These are phyloP conservation scores for Lepisosteus osseus DNA, from an alignment of 2,113 vertebrate species.

Conservation along the genomic window DNA sequence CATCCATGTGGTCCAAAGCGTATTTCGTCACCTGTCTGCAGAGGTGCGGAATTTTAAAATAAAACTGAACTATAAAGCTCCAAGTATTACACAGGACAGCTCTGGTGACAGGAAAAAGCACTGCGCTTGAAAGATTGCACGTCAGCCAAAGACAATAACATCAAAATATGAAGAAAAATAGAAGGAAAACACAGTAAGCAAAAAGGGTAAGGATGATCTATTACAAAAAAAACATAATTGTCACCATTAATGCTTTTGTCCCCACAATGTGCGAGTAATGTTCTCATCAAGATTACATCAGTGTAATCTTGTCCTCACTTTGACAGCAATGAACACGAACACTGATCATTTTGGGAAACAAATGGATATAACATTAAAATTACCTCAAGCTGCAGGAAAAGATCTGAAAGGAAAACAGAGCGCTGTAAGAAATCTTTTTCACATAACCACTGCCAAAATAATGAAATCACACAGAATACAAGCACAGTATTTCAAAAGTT, in stretches of 20 bases:
- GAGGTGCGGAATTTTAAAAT: neutral
- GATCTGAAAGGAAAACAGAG: constrained; percentile 70
- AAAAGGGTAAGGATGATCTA: no score
- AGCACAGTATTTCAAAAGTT: neutral
- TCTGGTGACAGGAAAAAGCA: neutral
- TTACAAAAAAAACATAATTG: no score
- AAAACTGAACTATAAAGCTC: neutral
- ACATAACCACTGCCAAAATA: neutral
- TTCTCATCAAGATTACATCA: no score
- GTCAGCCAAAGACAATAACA: neutral
- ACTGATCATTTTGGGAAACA: neutral
- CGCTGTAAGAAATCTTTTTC: constrained; percentile 15
- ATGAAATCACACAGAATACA: neutral
- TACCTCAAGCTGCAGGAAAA: constrained; percentile 96
- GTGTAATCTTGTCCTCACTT: no score
- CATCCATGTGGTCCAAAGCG: neutral
- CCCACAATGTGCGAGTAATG: no score
- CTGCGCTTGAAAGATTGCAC: neutral
- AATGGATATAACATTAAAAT: constrained; percentile 34
- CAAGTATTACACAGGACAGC: neutral
- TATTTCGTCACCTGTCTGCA: neutral
- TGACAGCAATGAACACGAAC: neutral
- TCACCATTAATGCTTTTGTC: no score
- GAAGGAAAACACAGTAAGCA: neutral
- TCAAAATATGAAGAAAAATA: neutral